A percentile compares a stretch with the other conserved stretches of the same genome.
Evolutionary conservation across 2,797 vertebrate species (phyloP).

Genomic region (Macrochelys suwanniensis): DNA sequence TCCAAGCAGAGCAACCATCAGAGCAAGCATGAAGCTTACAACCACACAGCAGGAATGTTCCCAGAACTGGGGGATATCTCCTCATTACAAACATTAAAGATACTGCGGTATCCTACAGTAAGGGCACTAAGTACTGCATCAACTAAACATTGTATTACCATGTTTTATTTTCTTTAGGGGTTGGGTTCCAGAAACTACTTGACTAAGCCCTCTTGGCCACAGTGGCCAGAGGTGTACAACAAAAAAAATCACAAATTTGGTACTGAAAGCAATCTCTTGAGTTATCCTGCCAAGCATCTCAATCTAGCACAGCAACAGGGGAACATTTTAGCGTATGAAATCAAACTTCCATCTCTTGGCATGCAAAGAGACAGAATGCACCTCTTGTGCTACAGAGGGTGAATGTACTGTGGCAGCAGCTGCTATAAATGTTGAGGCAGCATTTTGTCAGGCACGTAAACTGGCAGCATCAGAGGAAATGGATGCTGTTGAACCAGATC

Average conservation of each 20-base stretch:
- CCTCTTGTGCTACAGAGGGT: neutral
- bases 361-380: neutral
- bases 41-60: neutral
- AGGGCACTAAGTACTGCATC: neutral
- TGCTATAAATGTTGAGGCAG: neutral
- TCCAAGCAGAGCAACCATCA: neutral
- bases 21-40: neutral
- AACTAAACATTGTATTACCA: neutral
- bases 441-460: neutral
- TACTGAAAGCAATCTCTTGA: neutral
- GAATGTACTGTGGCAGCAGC: neutral
- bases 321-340: neutral
- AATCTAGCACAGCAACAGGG: neutral
- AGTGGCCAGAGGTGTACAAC: neutral
- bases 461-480: slow-evolving; percentile 8
- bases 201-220: neutral
- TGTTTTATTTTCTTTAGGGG: neutral
- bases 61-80: neutral
- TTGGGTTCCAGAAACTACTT: neutral
- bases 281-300: neutral
- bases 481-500: neutral
- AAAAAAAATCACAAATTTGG: neutral
- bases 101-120: neutral
- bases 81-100: neutral
- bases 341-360: neutral